Evolutionary conservation across 2,113 vertebrate genomes (phyloP).

Genomic region (Platichthys stellatus): DNA sequence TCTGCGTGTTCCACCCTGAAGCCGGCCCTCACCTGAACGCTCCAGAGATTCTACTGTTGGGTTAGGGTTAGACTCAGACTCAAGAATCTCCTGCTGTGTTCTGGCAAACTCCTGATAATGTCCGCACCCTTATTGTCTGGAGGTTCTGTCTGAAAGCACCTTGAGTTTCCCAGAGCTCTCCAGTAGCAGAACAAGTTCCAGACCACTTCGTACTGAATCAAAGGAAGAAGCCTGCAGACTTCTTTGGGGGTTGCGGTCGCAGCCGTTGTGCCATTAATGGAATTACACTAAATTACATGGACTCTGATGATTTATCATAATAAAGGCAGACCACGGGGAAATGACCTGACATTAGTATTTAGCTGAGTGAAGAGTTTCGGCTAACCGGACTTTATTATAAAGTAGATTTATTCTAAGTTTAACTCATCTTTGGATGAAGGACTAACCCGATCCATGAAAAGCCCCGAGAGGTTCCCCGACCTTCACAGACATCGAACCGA

Average conservation of each 20-base stretch:
- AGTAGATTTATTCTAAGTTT: slow-evolving; percentile 47
- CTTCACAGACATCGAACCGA: slow-evolving; percentile 29
- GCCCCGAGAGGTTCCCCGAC: slow-evolving; percentile 36
- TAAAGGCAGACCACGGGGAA: slow-evolving; percentile 36
- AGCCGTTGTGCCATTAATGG: slow-evolving; percentile 36
- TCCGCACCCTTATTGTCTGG: too few species aligned
- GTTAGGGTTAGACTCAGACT: too few species aligned
- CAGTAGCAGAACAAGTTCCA: slow-evolving; percentile 15
- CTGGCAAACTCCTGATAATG: too few species aligned
- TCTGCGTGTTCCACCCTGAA: too few species aligned
- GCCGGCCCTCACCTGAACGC: too few species aligned
- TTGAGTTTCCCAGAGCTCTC: slow-evolving; percentile 16
- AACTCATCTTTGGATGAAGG: slow-evolving; percentile 58
- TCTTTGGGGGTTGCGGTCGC: slow-evolving; percentile 38
- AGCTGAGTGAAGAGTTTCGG: slow-evolving; percentile 26
- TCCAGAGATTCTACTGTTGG: too few species aligned
- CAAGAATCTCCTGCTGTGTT: too few species aligned
- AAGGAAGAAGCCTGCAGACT: slow-evolving; percentile 39
- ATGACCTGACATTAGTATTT: slow-evolving; percentile 51
- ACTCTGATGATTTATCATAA: slow-evolving; percentile 32
- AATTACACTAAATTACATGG: slow-evolving; percentile 10
- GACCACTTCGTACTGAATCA: slow-evolving; percentile 4
- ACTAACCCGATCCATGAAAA: slow-evolving; percentile 35
- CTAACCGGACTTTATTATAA: slow-evolving; percentile 30
- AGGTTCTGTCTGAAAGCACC: too few species aligned